These are phyloP conservation scores for Mus minutoides DNA, from an alignment of 2,797 vertebrate genomes.

Conservation along the genomic window DNA sequence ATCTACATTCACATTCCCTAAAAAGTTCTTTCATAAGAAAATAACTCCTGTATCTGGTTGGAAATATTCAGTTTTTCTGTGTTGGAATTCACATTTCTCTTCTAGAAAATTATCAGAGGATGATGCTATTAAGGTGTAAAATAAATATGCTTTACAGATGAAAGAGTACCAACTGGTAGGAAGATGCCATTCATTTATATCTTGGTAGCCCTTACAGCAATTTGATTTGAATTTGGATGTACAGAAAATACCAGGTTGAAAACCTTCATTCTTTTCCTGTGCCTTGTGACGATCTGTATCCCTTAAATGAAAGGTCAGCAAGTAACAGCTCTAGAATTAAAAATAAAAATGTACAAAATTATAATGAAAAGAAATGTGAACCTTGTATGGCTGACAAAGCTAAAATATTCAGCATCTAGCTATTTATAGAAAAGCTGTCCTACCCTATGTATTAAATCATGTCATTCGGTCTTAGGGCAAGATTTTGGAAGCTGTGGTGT, in stretches of 20 bases:
- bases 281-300: not conserved
- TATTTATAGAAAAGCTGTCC: not conserved
- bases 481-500: not conserved
- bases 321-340: not conserved
- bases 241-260: not conserved
- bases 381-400: not conserved
- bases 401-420: not conserved
- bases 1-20: not conserved
- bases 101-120: not conserved
- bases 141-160: not conserved
- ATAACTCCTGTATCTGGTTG: not conserved
- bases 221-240: not conserved
- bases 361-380: not conserved
- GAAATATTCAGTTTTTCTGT: not conserved
- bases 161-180: not conserved
- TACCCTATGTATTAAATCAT: not conserved
- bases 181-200: not conserved
- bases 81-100: not conserved
- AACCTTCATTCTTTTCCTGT: not conserved
- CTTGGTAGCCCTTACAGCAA: not conserved
- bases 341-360: not conserved
- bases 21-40: not conserved
- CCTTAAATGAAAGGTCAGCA: not conserved
- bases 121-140: not conserved
- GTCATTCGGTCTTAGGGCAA: not conserved